phyloP scores from a whole-genome alignment of 2,888 invertebrate genomes.

The Polia nebulosa region DNA sequence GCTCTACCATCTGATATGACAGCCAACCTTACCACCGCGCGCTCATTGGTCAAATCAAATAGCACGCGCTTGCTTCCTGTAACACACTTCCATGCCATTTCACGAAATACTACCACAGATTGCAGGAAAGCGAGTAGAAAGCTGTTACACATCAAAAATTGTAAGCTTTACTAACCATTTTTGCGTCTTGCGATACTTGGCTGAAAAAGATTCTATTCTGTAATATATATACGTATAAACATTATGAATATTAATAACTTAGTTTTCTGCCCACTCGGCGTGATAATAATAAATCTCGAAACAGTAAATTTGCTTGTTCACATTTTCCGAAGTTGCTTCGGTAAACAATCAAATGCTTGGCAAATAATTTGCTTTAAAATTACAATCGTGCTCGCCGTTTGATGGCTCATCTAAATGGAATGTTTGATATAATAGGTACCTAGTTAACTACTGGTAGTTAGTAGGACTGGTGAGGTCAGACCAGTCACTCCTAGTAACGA shows the following conservation, averaged over 20 bases:
- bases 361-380: constrained; percentile 40
- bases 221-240: too few species aligned
- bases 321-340: constrained; percentile 22
- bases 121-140: too few species aligned
- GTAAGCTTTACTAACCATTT: too few species aligned
- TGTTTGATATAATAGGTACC: constrained; percentile 3
- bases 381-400: constrained; percentile 27
- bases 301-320: neutral
- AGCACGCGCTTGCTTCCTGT: too few species aligned
- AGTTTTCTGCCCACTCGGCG: neutral
- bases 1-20: too few species aligned
- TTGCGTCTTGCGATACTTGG: too few species aligned
- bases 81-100: too few species aligned
- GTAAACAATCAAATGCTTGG: constrained; percentile 32
- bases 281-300: neutral
- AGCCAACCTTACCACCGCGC: too few species aligned
- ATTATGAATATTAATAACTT: neutral
- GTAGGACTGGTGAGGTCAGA: constrained; percentile 6
- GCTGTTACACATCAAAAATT: too few species aligned
- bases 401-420: constrained; percentile 35
- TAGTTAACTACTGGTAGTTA: neutral
- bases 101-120: too few species aligned
- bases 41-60: too few species aligned
- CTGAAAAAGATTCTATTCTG: too few species aligned
- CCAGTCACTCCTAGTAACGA: constrained; percentile 8